Evolutionary conservation across 2,113 vertebrate species (phyloP), one percentile per base, ranked within the genome.

Genomic region (Grus americana): DNA sequence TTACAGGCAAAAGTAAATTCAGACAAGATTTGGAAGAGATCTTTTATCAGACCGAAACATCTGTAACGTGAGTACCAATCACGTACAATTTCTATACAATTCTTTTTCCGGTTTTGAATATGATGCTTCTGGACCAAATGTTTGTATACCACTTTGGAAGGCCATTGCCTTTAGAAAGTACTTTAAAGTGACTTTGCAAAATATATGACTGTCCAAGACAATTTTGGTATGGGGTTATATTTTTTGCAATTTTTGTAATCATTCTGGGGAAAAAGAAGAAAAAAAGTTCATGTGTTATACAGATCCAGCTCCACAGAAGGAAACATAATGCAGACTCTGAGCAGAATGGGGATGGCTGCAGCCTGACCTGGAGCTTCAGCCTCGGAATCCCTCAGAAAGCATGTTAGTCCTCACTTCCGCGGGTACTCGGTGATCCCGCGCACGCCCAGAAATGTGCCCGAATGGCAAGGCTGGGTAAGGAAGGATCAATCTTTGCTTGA

Each of bases 371-470:
- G 18, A 67, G 20, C 5, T 62, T 46, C 67, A 49, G 26, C 38
- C 36, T 32, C 55, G 36, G 38, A 68, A 84, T 63, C 34, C 30
- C 61, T 63, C 67, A 68, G 24, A 20, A 68, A 46, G 4, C 4
- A 7, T 16, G 4, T 40, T 67, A 50, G 66, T 40, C 32, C 14
- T 36, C 21, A 23, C 4, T 46, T 73, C 36, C 26, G 24, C 12
- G 12, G 32, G 10, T 20, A 29, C 19, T 50, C 29, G 16, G 24
- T 6, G 13, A 21, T 15, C n/a, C 26, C 15, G 19, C 0, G 1
- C 22, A 4, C 4, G 5, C 23, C 14, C 36, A 17, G 59, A 44
- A n/a, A 57, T 22, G 18, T 52, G 17, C 23, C 32, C 8, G 23
- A 7, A 61, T 7, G 52, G 23, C 22, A 55, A 55, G 11, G 7